A percentile compares a stretch with the other conserved stretches of the same genome.
Conservation (phyloP, 2,113 vertebrate genomes). For the Sylvietta virens region DNA sequence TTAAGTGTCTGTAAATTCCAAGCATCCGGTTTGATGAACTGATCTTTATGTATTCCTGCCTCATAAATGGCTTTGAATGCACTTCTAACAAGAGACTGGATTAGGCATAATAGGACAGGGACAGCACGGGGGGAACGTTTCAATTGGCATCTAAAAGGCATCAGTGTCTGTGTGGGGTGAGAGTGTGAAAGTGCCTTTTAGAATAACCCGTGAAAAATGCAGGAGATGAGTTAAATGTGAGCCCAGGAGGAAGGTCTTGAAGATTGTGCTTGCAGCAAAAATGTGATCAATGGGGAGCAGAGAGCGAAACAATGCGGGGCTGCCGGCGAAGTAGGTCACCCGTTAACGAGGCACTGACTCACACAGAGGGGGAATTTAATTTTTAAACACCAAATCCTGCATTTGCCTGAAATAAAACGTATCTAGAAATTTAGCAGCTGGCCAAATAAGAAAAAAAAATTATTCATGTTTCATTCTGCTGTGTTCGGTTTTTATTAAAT, state of each 20-base stretch:
- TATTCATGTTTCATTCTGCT: not conserved
- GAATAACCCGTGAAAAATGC: conserved; percentile 50
- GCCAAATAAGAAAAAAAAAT: not conserved
- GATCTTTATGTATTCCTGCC: conserved; percentile 61
- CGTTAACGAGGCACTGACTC: conserved; percentile 39
- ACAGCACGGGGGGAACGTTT: conserved; percentile 7
- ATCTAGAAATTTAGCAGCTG: not conserved
- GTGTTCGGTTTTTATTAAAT: not conserved
- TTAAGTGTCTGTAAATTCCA: not conserved
- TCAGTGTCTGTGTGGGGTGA: conserved; percentile 1
- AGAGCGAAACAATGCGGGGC: conserved; percentile 32
- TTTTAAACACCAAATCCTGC: conserved; percentile 4
- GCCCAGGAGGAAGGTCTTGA: conserved; percentile 52
- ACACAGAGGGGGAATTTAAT: conserved; percentile 9
- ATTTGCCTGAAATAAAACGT: not conserved
- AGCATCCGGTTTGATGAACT: conserved; percentile 42
- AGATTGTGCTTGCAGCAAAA: conserved; percentile 54
- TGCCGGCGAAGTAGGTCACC: conserved; percentile 64
- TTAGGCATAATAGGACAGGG: conserved; percentile 2
- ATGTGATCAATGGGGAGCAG: conserved; percentile 56
- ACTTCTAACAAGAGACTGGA: conserved; percentile 22
- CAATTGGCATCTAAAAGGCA: conserved; percentile 47
- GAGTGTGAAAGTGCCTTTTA: conserved; percentile 24
- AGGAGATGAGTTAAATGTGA: conserved; percentile 47
- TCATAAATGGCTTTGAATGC: conserved; percentile 48